Percentiles rank a stretch among this genome's conserved stretches.
phyloP scores from a whole-genome alignment of 2,113 vertebrate species.

The Phaethornis superciliosus region DNA sequence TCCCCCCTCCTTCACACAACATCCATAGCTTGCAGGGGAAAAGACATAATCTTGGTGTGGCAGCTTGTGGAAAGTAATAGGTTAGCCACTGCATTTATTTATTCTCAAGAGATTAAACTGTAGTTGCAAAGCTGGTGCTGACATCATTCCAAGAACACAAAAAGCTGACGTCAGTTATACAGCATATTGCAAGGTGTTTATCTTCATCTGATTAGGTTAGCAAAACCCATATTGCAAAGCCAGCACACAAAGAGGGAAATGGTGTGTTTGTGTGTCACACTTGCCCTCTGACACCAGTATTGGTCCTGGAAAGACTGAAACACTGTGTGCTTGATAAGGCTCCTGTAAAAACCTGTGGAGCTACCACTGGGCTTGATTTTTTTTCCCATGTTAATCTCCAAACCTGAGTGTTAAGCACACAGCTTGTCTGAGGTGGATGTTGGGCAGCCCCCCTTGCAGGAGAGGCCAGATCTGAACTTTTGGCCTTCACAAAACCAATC shows the following conservation, averaged over 20 bases:
- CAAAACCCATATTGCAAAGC: neutral
- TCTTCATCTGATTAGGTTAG: slow-evolving; percentile 61
- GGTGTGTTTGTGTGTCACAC: neutral
- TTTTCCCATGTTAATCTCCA: neutral
- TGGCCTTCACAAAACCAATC: neutral
- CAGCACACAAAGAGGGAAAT: neutral
- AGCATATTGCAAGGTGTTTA: slow-evolving; percentile 48
- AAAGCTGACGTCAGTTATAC: slow-evolving; percentile 43
- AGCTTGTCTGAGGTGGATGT: neutral
- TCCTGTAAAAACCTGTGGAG: neutral
- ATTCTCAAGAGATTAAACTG: slow-evolving; percentile 10
- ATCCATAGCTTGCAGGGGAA: neutral
- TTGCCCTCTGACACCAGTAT: fast-evolving
- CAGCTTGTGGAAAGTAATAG: slow-evolving; percentile 10
- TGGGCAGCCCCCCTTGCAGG: neutral
- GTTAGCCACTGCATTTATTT: slow-evolving; percentile 15
- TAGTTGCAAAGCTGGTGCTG: slow-evolving; percentile 23
- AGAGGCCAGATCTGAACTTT: neutral
- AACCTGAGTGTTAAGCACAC: neutral
- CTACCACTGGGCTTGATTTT: neutral
- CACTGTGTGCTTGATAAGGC: neutral
- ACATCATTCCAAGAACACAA: slow-evolving; percentile 43
- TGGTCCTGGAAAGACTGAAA: neutral
- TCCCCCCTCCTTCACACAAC: neutral
- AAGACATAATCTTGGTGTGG: slow-evolving; percentile 8